A percentile compares a stretch with the other conserved stretches of the same genome.
Conservation (phyloP, 35 echinoderm and acorn worm species). For the Amphiura filiformis region DNA sequence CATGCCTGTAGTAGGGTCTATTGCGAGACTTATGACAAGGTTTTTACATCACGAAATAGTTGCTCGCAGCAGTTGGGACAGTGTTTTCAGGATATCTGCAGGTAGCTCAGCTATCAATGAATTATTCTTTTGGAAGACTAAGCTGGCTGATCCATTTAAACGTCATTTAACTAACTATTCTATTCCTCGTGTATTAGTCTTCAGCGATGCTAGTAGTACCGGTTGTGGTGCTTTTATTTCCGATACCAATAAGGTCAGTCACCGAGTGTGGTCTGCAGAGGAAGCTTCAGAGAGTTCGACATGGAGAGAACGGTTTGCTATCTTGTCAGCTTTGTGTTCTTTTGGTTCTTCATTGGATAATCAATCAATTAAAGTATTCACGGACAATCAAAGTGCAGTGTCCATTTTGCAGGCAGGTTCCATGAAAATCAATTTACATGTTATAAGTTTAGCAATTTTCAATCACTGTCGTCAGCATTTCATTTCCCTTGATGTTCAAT, state of each 20-base stretch:
- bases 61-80: not conserved
- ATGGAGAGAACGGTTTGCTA: slow-evolving; percentile 35
- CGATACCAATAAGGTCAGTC: not conserved
- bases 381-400: slow-evolving; percentile 26
- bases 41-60: slow-evolving; percentile 2
- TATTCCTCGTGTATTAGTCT: slow-evolving; percentile 5
- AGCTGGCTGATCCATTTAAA: not conserved
- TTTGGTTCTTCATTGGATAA: not conserved
- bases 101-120: not conserved
- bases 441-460: slow-evolving; percentile 15
- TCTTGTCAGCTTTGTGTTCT: not conserved
- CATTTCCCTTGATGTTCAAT: slow-evolving; percentile 28
- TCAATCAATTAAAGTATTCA: slow-evolving; percentile 1
- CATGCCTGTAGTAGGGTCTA: not conserved
- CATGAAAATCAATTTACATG: slow-evolving; percentile 27
- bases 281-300: slow-evolving; percentile 26
- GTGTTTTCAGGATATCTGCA: not conserved
- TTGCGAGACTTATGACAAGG: slow-evolving; percentile 1
- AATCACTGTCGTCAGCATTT: slow-evolving; percentile 14
- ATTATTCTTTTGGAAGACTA: slow-evolving; percentile 3
- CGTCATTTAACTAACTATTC: not conserved
- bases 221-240: slow-evolving; percentile 5
- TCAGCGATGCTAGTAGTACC: slow-evolving; percentile 3
- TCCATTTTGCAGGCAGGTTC: slow-evolving; percentile 11
- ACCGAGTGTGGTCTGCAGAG: not conserved